Percentiles rank a stretch among this genome's conserved stretches.
Conservation (phyloP, 2,113 vertebrate genomes). For the Heteronetta atricapilla region DNA sequence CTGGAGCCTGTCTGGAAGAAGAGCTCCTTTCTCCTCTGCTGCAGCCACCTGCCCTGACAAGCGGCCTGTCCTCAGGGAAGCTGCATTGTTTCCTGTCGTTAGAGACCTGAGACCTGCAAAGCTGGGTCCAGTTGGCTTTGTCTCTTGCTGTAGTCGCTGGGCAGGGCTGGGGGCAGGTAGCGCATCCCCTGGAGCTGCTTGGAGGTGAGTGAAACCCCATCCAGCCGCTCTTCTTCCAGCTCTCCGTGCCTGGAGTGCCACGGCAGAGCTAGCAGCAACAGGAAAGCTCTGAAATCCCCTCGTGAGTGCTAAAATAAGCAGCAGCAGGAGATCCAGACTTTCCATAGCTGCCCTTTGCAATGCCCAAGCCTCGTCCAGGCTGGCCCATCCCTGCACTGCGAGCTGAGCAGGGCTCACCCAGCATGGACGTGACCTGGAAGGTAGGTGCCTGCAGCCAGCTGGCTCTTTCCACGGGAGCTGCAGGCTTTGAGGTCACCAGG, state of each 20-base stretch:
- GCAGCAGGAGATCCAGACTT: neutral
- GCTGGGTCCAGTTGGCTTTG: neutral
- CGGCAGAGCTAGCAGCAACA: neutral
- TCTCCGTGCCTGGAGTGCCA: neutral
- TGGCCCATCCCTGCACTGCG: neutral
- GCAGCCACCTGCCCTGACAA: fast-evolving
- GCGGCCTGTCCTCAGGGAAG: neutral
- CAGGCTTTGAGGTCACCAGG: neutral
- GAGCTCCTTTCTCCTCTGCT: neutral
- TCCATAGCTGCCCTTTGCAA: fast-evolving
- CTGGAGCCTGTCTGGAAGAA: neutral
- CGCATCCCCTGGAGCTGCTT: neutral
- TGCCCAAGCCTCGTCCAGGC: neutral
- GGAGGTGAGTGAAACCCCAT: neutral
- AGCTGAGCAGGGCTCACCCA: neutral
- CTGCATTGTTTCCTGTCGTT: fast-evolving
- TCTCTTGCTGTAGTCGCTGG: neutral
- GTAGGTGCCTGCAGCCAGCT: neutral
- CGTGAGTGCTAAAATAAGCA: neutral
- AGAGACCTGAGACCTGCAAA: neutral
- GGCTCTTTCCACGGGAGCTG: neutral
- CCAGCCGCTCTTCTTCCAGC: neutral
- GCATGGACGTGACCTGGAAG: neutral
- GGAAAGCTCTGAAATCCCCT: neutral
- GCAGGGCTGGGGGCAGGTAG: neutral